phyloP scores from a whole-genome alignment of 2,888 invertebrate genomes.

The Chrysodeixis includens region DNA sequence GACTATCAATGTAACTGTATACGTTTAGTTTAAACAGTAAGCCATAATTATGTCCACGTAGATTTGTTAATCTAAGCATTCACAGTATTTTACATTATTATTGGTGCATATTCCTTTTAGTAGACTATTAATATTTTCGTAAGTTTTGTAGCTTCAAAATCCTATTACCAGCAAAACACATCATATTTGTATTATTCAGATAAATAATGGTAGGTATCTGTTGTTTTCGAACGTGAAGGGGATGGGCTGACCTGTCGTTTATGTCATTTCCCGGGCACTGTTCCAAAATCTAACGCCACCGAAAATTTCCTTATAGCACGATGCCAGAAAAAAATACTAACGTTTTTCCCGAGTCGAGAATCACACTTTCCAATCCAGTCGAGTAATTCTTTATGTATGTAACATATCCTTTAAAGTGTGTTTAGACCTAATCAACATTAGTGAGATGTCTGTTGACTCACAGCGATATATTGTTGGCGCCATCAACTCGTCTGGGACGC shows the following conservation, averaged over 20 bases:
- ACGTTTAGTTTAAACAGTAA: slow-evolving; percentile 52
- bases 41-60: slow-evolving; percentile 51
- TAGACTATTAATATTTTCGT: no score
- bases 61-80: slow-evolving; percentile 57
- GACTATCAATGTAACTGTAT: slow-evolving; percentile 51
- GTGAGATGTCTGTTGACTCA: slow-evolving; percentile 62
- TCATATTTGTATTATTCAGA: background rate
- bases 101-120: background rate
- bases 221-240: background rate
- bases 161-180: background rate
- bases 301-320: background rate
- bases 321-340: background rate
- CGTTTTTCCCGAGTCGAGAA: background rate
- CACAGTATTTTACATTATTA: slow-evolving; percentile 45
- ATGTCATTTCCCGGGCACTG: background rate
- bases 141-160: no score
- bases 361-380: slow-evolving; percentile 17
- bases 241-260: background rate
- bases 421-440: slow-evolving; percentile 62
- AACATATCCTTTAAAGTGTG: slow-evolving; percentile 54
- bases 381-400: slow-evolving; percentile 41
- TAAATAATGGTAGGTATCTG: background rate
- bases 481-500: slow-evolving; percentile 63
- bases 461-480: slow-evolving; percentile 76
- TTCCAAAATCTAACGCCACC: background rate